Evolutionary conservation across 2,797 vertebrate species (phyloP).

Genomic region (Typhlichthys eigenmanni): DNA sequence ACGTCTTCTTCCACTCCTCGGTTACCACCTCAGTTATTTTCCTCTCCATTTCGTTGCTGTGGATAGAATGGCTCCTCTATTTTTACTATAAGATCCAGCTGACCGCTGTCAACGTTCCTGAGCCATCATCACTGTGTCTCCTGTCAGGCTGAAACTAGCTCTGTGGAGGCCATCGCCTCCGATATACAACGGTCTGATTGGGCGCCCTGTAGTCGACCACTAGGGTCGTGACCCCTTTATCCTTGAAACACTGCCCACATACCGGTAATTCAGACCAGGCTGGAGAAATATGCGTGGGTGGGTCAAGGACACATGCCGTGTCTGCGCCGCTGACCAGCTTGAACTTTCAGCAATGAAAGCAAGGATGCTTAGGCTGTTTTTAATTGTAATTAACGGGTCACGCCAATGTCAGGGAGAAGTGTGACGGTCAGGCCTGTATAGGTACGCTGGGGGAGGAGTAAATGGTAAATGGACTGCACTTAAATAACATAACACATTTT

Average conservation of each 20-base stretch:
- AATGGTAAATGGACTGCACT: too few species aligned
- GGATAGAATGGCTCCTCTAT: not conserved
- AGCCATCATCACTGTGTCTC: conserved; percentile 24
- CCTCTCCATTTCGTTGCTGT: conserved; percentile 29
- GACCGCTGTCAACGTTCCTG: conserved; percentile 30
- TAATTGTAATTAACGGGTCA: too few species aligned
- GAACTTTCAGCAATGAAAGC: too few species aligned
- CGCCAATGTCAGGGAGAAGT: too few species aligned
- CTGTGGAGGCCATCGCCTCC: conserved; percentile 31
- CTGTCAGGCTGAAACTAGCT: conserved; percentile 49
- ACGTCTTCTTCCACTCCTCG: conserved; percentile 50
- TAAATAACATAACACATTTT: too few species aligned
- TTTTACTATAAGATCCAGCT: conserved; percentile 54
- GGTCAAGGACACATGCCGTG: not conserved
- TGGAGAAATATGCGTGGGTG: not conserved
- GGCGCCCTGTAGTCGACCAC: conserved; percentile 38
- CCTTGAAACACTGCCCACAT: conserved; percentile 8
- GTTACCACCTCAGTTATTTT: conserved; percentile 45
- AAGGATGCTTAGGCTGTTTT: too few species aligned
- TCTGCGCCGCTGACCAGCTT: too few species aligned
- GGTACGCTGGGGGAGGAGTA: too few species aligned
- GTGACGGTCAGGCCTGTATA: too few species aligned
- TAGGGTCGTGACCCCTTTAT: conserved; percentile 45
- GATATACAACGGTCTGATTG: conserved; percentile 37
- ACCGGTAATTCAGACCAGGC: not conserved